Evolutionary conservation across 2,888 invertebrate genomes (phyloP), one percentile per base, ranked within the genome.

Genomic region (Balanococcus diminutus): DNA sequence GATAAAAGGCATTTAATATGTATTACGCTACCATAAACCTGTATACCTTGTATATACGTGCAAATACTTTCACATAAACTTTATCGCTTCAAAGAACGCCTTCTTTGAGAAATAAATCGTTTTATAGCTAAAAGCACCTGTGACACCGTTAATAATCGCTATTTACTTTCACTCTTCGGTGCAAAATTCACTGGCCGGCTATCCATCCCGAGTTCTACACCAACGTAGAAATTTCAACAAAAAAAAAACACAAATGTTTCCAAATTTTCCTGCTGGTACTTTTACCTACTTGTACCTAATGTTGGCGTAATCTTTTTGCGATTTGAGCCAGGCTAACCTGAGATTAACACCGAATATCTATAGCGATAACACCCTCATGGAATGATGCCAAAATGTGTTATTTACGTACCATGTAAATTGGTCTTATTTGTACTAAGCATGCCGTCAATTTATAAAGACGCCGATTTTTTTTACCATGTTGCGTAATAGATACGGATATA

Each of bases 91-190:
- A 75, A 32, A 32, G 32, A 75, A 75, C 75, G 31, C 32, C 75
- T 75, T 75, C 75, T 75, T 75, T 2, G 32, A 16, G 75, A 67
- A 32, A 75, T 75, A 32, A 75, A 75, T 75, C 75, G 75, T 32
- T 75, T 75, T 75, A 75, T 75, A 31, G 75, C 75, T 75, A 75
- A 32, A 75, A 75, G 75, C 75, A 75, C 75, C 75, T 75, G 75
- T 75, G 32, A 75, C 75, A 32, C 32, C 32, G 32, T 36, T 75
- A 75, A 75, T 75, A 75, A 67, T 67, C 61, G 61, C 61, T 67
- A 67, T 67, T 67, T 67, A 67, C 61, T 67, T 67, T 67, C 61
- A 67, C 61, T 67, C 61, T 67, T 67, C 25, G n/a, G n/a, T n/a
- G 61, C 61, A 25, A 67, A 67, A 67, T 67, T 67, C 61, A 67